Percentiles rank a stretch among this genome's conserved stretches.
Conservation (phyloP, 2,797 vertebrate species). For the Sebastes taczanowskii region DNA sequence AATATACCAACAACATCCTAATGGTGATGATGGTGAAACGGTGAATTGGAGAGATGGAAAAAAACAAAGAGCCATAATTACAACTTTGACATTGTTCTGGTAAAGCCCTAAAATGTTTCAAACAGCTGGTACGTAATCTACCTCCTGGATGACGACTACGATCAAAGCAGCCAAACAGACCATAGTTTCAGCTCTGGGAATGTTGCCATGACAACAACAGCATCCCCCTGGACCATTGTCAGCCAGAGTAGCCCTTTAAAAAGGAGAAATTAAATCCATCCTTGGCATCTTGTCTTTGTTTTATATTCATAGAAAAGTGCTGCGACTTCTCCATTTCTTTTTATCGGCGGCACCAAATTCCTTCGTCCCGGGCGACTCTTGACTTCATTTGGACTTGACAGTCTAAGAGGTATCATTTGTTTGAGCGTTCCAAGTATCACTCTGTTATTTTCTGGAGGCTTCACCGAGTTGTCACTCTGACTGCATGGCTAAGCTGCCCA, state of each 20-base stretch:
- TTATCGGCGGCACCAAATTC: background rate
- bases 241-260: background rate
- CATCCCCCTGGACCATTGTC: background rate
- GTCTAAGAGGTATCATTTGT: background rate
- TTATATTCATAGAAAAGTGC: conserved; percentile 14
- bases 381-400: conserved; percentile 5
- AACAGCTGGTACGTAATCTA: conserved; percentile 13
- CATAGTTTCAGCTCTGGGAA: conserved; percentile 3
- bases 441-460: conserved; percentile 33
- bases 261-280: background rate
- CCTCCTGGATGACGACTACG: background rate
- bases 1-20: background rate
- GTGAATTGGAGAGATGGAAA: background rate
- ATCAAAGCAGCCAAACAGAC: background rate
- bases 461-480: conserved; percentile 24
- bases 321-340: background rate
- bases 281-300: conserved; percentile 11
- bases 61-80: background rate
- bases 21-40: background rate
- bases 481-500: background rate
- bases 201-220: conserved; percentile 31
- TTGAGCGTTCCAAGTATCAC: background rate
- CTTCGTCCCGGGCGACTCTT: background rate
- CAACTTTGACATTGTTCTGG: background rate
- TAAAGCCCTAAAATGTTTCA: background rate